Base-by-base conservation (phyloP, 2,113 vertebrate species). In the Uria lomvia region DNA sequence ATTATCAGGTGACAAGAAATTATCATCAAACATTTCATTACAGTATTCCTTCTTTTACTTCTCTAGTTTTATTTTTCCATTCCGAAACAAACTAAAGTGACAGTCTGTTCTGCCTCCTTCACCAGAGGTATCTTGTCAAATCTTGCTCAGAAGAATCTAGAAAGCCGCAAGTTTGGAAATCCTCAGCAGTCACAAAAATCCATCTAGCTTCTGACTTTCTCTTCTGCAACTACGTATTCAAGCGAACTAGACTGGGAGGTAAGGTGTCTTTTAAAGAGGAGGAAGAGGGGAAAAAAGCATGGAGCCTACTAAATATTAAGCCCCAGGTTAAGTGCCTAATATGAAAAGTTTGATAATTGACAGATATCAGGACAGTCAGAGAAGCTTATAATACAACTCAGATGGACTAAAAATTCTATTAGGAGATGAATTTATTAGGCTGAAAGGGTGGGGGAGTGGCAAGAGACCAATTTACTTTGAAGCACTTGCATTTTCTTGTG, bases 221-320 rank as follows among this genome's bases (percentile, higher is more conserved):
- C 16, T 70, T 47, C 59, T n/a, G 20, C 29, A 43, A 36, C 17
- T 27, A 21, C 2, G 2, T 17, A 47, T 50, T 86, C 32, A 72
- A 65, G 38, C 82, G 21, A 38, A 62, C 27, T 24, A 50, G 18
- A 7, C 17, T 26, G 21, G 11, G 32, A 82, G 5, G 9, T 2
- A 18, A 58, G 8, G 2, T 45, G 3, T 59, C 15, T 9, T 27
- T 30, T 40, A 52, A 6, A 47, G 49, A 42, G 6, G 18, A 73
- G 12, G 11, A 60, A 74, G 9, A n/a, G 6, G 2, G 20, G 2
- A 0, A 1, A 26, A 32, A 70, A 55, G 2, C 50, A 80, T 6
- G 6, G 12, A 73, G 8, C 5, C 21, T 38, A 9, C 9, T n/a
- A 65, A 77, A 38, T 23, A 13, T 62, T 36, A 63, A 72, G 16